Percentiles rank a stretch among this genome's conserved stretches.
phyloP scores from a whole-genome alignment of 1,140 invertebrate species.

The Condylostylus longicornis region DNA sequence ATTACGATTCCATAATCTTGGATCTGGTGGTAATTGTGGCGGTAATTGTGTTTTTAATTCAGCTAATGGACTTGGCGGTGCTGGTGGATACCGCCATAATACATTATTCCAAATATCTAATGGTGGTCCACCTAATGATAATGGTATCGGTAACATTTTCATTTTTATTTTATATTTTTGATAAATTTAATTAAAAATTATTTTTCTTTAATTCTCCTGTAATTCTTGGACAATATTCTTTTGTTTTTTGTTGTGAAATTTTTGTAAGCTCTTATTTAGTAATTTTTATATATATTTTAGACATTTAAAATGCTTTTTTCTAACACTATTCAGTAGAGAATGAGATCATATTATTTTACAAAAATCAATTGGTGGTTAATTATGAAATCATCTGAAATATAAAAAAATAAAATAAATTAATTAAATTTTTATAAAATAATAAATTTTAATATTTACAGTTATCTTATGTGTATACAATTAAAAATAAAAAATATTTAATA shows the following conservation, averaged over 20 bases:
- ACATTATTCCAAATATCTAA: conserved; percentile 54
- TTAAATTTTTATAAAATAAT: too few species aligned
- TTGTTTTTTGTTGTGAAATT: not conserved
- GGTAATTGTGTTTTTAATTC: conserved; percentile 78
- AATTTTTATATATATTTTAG: not conserved
- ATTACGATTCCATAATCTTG: conserved; percentile 76
- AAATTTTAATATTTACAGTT: too few species aligned
- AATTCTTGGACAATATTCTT: not conserved
- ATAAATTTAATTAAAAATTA: not conserved
- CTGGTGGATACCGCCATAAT: conserved; percentile 63
- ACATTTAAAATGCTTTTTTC: not conserved
- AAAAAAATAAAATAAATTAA: too few species aligned
- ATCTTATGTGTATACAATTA: too few species aligned
- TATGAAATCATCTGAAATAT: too few species aligned
- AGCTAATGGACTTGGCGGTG: conserved; percentile 50
- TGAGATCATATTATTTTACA: too few species aligned
- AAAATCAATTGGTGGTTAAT: too few species aligned
- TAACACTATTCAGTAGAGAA: not conserved
- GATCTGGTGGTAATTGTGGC: conserved; percentile 64
- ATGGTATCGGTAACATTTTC: conserved; percentile 50
- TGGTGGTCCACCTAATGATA: conserved; percentile 41
- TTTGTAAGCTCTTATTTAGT: not conserved
- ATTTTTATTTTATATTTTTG: conserved; percentile 30
- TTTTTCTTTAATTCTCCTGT: not conserved
- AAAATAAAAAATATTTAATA: too few species aligned